Base-by-base conservation (phyloP, 2,113 vertebrate genomes). In the Phylloscopus trochilus region DNA sequence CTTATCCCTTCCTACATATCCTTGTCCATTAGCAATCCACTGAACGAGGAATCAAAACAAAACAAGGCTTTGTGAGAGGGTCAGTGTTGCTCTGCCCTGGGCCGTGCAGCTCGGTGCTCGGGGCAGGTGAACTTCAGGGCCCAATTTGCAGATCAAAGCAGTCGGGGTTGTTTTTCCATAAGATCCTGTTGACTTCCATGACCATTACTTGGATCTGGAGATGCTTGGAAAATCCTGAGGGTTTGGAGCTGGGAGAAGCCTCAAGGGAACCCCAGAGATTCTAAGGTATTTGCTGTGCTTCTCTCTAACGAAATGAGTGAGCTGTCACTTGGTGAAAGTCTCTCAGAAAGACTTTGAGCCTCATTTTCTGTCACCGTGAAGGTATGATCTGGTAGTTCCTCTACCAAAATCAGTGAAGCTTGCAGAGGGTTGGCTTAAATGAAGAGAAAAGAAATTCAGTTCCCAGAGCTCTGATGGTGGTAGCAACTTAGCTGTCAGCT, bases 401-500 rank as follows among this genome's bases (percentile, higher is more conserved):
- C 73, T 72, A 64, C 66, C 44, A 89, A 91, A 95, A 75, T 56
- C 83, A 82, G 5, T 90, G 95, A 92, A 92, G 90, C 93, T 87
- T 92, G 76, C 63, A 75, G 83, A 84, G 78, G 53, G 73, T 75
- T 93, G 80, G 80, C 90, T 92, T 94, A 89, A 90, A 93, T 87
- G 83, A 90, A 89, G 78, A 95, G 89, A 96, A 86, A 92, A 75
- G 56, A 85, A 88, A 94, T 81, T 72, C 68, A 87, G 53, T 91
- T 94, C 83, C 88, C 67, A 80, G 52, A 96, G 83, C 79, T 90
- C 83, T 89, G 83, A 78, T 96, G 95, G 95, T 96, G 86, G 88
- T 89, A 93, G 85, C 93, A 90, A 86, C 94, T 95, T 94, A 68
- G 80, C 96, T 96, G 96, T 97, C 94, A 95, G 73, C 49, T 96